Conservation (phyloP, 2,888 invertebrate species). For the Eugnorisma glareosa region DNA sequence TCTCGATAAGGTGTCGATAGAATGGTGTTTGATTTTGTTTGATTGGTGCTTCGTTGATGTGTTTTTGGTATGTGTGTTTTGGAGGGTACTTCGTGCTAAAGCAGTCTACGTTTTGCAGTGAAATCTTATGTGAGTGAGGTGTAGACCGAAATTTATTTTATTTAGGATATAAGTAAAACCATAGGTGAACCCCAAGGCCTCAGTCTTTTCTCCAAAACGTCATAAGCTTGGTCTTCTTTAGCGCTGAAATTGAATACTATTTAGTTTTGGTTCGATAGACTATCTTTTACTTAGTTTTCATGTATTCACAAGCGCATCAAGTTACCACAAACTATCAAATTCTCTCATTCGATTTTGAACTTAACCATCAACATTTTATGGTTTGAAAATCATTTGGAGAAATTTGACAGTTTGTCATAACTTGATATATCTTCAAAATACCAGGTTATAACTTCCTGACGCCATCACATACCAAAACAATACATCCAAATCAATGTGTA, state of each 20-base stretch:
- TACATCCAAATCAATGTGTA: no score
- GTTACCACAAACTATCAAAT: no score
- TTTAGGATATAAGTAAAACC: neutral
- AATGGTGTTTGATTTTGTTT: constrained; percentile 16
- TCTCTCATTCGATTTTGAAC: no score
- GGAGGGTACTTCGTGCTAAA: no score
- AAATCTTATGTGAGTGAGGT: neutral
- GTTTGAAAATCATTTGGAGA: no score
- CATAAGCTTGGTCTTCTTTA: neutral
- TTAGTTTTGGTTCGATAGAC: neutral
- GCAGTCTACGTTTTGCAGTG: neutral
- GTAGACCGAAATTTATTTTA: neutral
- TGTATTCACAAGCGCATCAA: no score
- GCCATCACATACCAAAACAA: neutral
- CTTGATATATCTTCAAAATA: neutral
- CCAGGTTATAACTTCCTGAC: neutral
- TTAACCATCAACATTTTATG: no score
- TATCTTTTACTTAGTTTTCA: neutral
- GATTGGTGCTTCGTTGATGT: neutral
- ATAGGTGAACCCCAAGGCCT: neutral
- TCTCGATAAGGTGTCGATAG: constrained; percentile 63
- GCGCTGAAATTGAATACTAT: neutral
- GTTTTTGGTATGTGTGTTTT: neutral
- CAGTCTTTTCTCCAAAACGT: no score
- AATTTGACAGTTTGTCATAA: no score